Percentiles rank a stretch among this genome's conserved stretches.
These are phyloP conservation scores for Drosophila arawakana DNA, from an alignment of 1,140 invertebrate species.

Conservation along the genomic window DNA sequence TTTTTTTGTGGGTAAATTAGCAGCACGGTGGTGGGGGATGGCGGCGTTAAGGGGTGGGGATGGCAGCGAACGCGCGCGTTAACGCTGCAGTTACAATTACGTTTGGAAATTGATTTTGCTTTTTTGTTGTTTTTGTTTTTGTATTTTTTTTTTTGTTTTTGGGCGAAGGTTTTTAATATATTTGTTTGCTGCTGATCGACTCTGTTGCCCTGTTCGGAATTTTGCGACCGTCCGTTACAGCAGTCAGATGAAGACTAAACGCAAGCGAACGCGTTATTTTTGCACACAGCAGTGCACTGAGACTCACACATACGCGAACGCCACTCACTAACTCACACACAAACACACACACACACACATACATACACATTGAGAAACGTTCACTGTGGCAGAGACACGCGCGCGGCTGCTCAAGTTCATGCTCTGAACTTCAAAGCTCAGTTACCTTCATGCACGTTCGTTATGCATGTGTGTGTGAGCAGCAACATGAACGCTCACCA, in stretches of 20 bases:
- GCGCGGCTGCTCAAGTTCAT: slow-evolving; percentile 73
- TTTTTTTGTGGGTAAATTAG: slow-evolving; percentile 53
- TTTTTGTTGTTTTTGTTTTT: slow-evolving; percentile 33
- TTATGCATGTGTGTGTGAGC: slow-evolving; percentile 18
- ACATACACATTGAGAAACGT: slow-evolving; percentile 18
- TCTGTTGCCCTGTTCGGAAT: slow-evolving; percentile 36
- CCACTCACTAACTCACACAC: slow-evolving; percentile 1
- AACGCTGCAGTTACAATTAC: slow-evolving; percentile 63
- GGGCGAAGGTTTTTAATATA: slow-evolving; percentile 36
- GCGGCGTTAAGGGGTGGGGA: slow-evolving; percentile 18
- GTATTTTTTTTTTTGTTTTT: slow-evolving; percentile 14
- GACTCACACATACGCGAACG: slow-evolving; percentile 33
- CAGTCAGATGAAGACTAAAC: slow-evolving; percentile 76
- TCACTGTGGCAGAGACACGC: slow-evolving; percentile 61
- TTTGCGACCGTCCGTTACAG: slow-evolving; percentile 78
- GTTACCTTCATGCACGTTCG: slow-evolving; percentile 65
- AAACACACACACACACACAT: slow-evolving; percentile 13
- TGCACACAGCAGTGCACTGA: slow-evolving; percentile 72
- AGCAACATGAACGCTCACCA: slow-evolving; percentile 16
- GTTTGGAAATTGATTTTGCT: slow-evolving; percentile 66
- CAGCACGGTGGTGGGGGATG: slow-evolving; percentile 32
- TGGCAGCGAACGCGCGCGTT: slow-evolving; percentile 45
- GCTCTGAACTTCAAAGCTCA: slow-evolving; percentile 81
- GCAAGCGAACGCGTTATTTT: slow-evolving; percentile 74
- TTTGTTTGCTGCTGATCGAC: slow-evolving; percentile 47